Conservation (phyloP, 2,113 vertebrate species). For the Danionella cerebrum region DNA sequence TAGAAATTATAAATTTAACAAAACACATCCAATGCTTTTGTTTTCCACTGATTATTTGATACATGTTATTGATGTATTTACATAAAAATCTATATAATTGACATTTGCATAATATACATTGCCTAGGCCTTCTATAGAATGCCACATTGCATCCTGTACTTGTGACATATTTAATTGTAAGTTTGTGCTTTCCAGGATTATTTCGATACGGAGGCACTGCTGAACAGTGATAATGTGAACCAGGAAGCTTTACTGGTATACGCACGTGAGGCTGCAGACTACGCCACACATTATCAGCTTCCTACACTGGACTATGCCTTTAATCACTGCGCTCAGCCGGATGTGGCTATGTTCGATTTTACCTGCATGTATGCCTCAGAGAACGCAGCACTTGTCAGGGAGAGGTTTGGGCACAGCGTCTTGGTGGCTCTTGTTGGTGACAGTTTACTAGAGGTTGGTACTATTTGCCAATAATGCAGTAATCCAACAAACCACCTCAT, state of each 20-base stretch:
- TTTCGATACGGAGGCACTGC: constrained; percentile 79
- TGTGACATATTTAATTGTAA: too few relatives aligned
- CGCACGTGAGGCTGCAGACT: constrained; percentile 90
- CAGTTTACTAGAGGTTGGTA: constrained; percentile 94
- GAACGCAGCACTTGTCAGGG: constrained; percentile 84
- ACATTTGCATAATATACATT: too few relatives aligned
- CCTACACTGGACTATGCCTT: constrained; percentile 89
- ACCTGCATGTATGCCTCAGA: constrained; percentile 96
- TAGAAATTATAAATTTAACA: too few relatives aligned
- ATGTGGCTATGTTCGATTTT: constrained; percentile 98
- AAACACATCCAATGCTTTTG: too few relatives aligned
- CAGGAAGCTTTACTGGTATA: constrained; percentile 88
- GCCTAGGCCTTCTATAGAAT: too few relatives aligned
- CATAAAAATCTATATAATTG: too few relatives aligned
- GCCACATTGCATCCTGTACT: too few relatives aligned
- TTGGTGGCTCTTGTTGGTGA: constrained; percentile 91
- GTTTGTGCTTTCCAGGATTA: constrained; percentile 70
- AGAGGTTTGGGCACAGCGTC: constrained; percentile 80
- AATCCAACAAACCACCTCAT: too few relatives aligned
- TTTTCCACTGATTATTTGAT: too few relatives aligned
- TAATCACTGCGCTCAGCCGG: constrained; percentile 87
- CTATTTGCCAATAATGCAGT: too few relatives aligned
- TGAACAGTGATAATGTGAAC: constrained; percentile 83
- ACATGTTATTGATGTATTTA: too few relatives aligned
- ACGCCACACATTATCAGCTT: constrained; percentile 91